Percentiles rank a stretch among this genome's conserved stretches.
Evolutionary conservation across 2,797 vertebrate species (phyloP).

Genomic region (Coilia nasus): DNA sequence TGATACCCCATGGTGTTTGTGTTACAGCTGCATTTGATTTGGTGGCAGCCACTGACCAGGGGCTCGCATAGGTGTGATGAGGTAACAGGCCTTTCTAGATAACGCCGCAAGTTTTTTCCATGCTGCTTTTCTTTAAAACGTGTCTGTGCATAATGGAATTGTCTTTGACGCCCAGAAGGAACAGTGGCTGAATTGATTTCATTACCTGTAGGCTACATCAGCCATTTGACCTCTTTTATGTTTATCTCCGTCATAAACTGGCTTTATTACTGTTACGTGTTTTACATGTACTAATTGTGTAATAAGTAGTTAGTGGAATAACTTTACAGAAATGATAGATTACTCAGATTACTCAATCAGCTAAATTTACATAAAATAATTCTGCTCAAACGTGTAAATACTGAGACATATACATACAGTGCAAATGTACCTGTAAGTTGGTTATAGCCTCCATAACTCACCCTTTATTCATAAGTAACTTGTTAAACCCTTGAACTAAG

Average conservation of each 20-base stretch:
- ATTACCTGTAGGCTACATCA: background rate
- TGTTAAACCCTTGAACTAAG: background rate
- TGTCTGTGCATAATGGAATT: background rate
- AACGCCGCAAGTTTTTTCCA: background rate
- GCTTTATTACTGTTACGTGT: background rate
- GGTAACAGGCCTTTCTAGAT: background rate
- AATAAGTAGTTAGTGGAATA: no score
- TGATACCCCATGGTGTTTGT: slow-evolving; percentile 81
- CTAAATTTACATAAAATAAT: background rate
- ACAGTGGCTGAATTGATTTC: background rate
- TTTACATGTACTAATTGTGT: no score
- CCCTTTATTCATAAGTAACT: no score
- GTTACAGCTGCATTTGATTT: slow-evolving; percentile 82
- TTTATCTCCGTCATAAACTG: background rate
- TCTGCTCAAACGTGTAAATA: background rate
- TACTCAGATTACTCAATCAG: no score
- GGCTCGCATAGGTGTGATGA: slow-evolving; percentile 25
- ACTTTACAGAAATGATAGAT: no score
- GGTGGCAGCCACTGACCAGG: slow-evolving; percentile 51
- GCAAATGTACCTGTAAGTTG: background rate
- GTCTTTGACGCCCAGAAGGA: background rate
- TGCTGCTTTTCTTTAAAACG: background rate
- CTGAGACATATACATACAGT: background rate
- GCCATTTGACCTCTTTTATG: background rate
- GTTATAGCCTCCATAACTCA: no score